A percentile compares a stretch with the other conserved stretches of the same genome.
Evolutionary conservation across 2,797 vertebrate species (phyloP).

Genomic region (Diplodus puntazzo): DNA sequence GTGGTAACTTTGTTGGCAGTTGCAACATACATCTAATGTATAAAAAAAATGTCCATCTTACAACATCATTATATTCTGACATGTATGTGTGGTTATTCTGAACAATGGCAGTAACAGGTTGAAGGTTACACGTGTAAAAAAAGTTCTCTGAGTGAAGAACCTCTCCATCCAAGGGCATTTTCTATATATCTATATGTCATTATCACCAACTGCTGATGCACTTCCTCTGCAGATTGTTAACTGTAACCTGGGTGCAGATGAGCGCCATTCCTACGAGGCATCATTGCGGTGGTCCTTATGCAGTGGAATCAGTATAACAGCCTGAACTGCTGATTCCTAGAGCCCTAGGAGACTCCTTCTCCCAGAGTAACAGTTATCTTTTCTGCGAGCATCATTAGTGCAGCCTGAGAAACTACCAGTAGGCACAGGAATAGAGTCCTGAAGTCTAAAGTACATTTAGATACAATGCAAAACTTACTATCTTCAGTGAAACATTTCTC

Average conservation of each 20-base stretch:
- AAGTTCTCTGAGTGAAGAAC: not conserved
- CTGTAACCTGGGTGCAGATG: conserved; percentile 4
- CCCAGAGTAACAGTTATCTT: not conserved
- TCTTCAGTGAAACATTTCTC: no score
- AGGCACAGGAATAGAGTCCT: no score
- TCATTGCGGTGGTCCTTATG: not conserved
- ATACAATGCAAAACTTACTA: no score
- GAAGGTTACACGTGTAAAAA: not conserved
- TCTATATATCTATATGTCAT: not conserved
- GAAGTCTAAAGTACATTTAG: no score
- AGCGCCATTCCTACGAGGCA: not conserved
- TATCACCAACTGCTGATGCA: not conserved
- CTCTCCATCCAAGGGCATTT: not conserved
- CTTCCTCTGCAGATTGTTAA: not conserved
- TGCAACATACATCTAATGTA: not conserved
- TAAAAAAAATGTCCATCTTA: not conserved
- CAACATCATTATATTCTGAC: not conserved
- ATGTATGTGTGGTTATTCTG: not conserved
- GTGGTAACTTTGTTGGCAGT: not conserved
- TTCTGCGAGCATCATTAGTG: not conserved
- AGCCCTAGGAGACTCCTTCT: not conserved
- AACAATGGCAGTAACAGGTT: not conserved
- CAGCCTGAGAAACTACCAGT: not conserved
- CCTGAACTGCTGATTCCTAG: not conserved
- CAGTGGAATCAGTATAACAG: not conserved